phyloP scores from a whole-genome alignment of 2,113 vertebrate species.

The Xiphophorus maculatus region DNA sequence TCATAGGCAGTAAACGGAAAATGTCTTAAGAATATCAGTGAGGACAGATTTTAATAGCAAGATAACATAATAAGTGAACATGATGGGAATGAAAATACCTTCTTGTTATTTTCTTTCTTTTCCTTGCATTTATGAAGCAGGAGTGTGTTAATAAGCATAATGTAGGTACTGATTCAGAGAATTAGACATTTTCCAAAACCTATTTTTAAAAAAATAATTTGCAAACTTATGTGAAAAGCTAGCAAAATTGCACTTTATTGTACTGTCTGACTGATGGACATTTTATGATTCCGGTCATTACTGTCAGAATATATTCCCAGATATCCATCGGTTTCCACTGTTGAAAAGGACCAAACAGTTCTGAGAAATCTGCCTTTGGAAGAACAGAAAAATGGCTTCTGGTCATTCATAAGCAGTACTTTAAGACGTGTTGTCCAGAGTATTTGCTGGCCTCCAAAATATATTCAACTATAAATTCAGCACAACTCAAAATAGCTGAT shows the following conservation, averaged over 20 bases:
- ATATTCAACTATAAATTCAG: background rate
- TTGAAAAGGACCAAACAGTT: background rate
- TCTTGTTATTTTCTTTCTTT: background rate
- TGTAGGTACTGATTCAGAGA: background rate
- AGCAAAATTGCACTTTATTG: background rate
- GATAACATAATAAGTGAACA: background rate
- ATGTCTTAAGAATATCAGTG: background rate
- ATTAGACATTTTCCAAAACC: background rate
- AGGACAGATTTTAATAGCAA: background rate
- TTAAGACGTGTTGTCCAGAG: too few species aligned
- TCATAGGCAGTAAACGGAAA: background rate
- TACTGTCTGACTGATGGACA: background rate
- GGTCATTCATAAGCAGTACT: background rate
- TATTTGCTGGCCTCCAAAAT: background rate
- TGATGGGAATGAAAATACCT: background rate
- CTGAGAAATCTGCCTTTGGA: background rate
- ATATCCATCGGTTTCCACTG: background rate
- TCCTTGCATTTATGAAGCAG: background rate
- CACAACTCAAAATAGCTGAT: too few species aligned
- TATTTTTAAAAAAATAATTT: background rate
- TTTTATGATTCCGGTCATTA: background rate
- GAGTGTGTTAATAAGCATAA: background rate
- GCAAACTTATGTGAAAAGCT: background rate
- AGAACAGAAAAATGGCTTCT: background rate
- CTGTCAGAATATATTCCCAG: background rate